These are phyloP conservation scores for Noctua pronuba DNA, from an alignment of 2,888 invertebrate genomes.

Conservation along the genomic window DNA sequence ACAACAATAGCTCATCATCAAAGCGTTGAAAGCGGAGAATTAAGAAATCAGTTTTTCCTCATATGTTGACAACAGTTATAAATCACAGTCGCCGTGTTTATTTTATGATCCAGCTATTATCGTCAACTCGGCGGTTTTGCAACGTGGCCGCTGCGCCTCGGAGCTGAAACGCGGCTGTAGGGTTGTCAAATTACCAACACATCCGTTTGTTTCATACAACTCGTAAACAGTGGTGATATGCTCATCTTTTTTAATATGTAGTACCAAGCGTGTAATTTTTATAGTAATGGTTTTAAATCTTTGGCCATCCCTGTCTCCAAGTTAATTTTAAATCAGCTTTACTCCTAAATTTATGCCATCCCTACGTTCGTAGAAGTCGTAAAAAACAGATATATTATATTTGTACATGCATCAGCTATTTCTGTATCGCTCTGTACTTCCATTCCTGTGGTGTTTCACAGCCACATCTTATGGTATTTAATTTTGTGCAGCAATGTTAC, in stretches of 20 bases:
- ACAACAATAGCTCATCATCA: constrained; percentile 85
- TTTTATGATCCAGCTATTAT: constrained; percentile 88
- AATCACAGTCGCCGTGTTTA: constrained; percentile 86
- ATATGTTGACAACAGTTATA: constrained; percentile 84
- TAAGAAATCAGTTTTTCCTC: constrained; percentile 85
- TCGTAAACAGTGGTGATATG: background rate
- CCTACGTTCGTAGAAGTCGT: constrained; percentile 81
- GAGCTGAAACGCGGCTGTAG: constrained; percentile 70
- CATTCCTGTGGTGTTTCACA: constrained; percentile 69
- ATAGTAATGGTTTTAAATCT: background rate
- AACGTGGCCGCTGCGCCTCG: constrained; percentile 78
- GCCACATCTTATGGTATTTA: constrained; percentile 46
- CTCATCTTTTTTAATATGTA: constrained; percentile 7
- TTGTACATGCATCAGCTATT: constrained; percentile 83
- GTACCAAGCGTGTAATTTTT: background rate
- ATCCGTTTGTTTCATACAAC: constrained; percentile 7
- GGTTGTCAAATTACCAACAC: constrained; percentile 61
- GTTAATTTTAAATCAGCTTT: constrained; percentile 19
- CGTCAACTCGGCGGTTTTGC: constrained; percentile 87
- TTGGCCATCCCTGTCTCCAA: background rate
- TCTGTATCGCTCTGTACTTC: constrained; percentile 79
- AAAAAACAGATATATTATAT: constrained; percentile 83
- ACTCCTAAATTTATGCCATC: constrained; percentile 62
- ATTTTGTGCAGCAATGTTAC: constrained; percentile 38
- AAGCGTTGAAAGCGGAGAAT: constrained; percentile 82